Evolutionary conservation across 2,888 invertebrate genomes (phyloP), one percentile per base, ranked within the genome.

Genomic region (Coremacera marginata): DNA sequence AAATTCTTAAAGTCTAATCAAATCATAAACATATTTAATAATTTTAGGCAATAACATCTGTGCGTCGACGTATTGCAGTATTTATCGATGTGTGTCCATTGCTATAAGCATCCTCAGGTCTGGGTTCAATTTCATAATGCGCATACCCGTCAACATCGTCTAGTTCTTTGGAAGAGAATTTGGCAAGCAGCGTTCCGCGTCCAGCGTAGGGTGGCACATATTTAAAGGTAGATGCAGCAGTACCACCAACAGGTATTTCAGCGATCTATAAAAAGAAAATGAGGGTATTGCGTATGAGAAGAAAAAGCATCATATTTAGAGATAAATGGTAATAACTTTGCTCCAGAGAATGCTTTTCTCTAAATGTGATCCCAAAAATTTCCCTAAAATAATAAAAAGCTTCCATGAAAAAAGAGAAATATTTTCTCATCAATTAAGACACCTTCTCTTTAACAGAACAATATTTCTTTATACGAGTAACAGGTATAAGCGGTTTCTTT

Each of bases 91-190:
- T 82, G 71, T 82, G 83, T 5, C 82, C 86, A 80, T 86, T 87
- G 57, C 83, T 84, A n/a, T 88, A 77, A 25, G 89, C 78, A 82
- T 89, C 89, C 60, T 86, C 87, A 0, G 88, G 87, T 55, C 86
- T 81, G 0, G 89, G 90, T 80, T 91, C 90, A 8, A 96, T 94
- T 89, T 93, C 92, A 82, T 95, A 93, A 71, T 94, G 92, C n/a
- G 94, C 88, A 89, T 94, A 96, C 1, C 98, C 97, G 85, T 97
- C 97, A 2, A 97, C 95, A 86, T 98, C 97, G 80, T 94, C 93
- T 83, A 98, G 91, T 88, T 98, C 96, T 84, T 94, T 95, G 14
- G 96, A 95, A 70, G 92, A 92, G 89, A 98, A 98, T 88, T 96
- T 97, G 25, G 95, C 96, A 31, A 94, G 93, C 79, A 98, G 93